Percentiles rank a stretch among this genome's conserved stretches.
Conservation (phyloP, 2,113 vertebrate genomes). For the Pedetes capensis region DNA sequence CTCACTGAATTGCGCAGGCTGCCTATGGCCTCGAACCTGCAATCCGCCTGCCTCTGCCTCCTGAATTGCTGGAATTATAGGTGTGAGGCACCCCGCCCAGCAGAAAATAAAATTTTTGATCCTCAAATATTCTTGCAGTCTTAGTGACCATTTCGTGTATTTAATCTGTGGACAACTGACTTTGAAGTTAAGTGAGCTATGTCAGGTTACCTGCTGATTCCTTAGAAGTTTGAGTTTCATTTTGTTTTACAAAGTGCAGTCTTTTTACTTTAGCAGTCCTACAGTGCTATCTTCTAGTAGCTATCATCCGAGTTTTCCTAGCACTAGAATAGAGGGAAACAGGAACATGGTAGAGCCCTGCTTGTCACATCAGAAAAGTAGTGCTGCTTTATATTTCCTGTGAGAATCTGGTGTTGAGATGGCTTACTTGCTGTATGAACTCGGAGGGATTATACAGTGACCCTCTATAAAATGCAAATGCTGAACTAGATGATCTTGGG, state of each 20-base stretch:
- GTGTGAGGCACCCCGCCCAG: too few relatives aligned
- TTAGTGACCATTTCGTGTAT: background rate
- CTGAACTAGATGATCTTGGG: background rate
- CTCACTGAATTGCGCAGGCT: too few relatives aligned
- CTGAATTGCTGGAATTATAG: too few relatives aligned
- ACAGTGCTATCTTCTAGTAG: background rate
- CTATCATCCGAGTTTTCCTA: background rate
- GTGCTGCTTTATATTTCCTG: background rate
- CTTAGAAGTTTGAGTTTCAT: conserved; percentile 36
- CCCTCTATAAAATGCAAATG: background rate
- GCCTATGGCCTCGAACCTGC: too few relatives aligned
- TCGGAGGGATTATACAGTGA: background rate
- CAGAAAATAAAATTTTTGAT: background rate
- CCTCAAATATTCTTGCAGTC: background rate
- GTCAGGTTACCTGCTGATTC: background rate
- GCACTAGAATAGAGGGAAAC: background rate
- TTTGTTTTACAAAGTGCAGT: background rate
- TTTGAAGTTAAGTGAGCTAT: background rate
- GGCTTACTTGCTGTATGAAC: background rate
- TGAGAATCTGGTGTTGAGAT: background rate
- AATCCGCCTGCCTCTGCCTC: too few relatives aligned
- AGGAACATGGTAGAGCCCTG: background rate
- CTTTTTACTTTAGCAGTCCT: background rate
- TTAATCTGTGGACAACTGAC: background rate
- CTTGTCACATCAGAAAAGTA: background rate